Percentiles rank a stretch among this genome's conserved stretches.
Conservation (phyloP, 2,113 vertebrate species). For the human (Homo sapiens) region GRCh38 chr14:68615501-68616000, state of each 20-base stretch:
- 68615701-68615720: neutral
- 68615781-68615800: neutral
- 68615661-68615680: neutral
- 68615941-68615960: neutral
- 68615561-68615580: no score
- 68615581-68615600: no score
- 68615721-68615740: neutral
- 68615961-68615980: neutral
- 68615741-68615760: neutral
- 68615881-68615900: neutral
- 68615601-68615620: no score
- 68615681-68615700: neutral
- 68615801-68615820: neutral
- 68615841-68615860: neutral
- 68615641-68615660: neutral
- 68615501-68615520: no score
- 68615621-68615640: no score
- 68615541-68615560: no score
- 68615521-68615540: no score
- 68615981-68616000: neutral
- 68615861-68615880: neutral
- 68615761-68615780: neutral
- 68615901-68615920: neutral
- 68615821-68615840: neutral
- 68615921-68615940: neutral